A percentile compares a stretch with the other conserved stretches of the same genome.
These are phyloP conservation scores for Amazona ochrocephala DNA, from an alignment of 2,797 vertebrate species.

Conservation along the genomic window DNA sequence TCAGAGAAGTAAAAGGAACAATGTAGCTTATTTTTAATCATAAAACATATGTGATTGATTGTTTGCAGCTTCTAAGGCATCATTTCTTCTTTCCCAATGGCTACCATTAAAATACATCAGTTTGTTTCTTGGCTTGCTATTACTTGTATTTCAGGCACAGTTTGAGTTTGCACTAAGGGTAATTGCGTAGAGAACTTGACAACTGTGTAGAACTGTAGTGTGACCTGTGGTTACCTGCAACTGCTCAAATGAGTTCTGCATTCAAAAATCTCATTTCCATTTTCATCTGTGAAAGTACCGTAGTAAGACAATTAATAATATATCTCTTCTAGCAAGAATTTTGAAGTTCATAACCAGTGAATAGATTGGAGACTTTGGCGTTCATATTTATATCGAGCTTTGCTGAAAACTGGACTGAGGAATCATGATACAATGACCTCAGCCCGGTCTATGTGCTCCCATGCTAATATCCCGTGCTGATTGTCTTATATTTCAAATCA, in stretches of 20 bases:
- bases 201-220: not conserved
- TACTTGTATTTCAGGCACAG: not conserved
- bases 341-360: not conserved
- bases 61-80: not conserved
- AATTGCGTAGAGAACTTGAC: not conserved
- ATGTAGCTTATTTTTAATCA: not conserved
- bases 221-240: not conserved
- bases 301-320: not conserved
- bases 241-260: not conserved
- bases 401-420: not conserved
- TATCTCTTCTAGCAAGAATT: not conserved
- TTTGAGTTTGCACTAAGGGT: not conserved
- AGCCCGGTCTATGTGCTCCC: not conserved
- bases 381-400: not conserved
- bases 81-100: not conserved
- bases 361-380: not conserved
- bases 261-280: conserved; percentile 1
- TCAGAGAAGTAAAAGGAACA: not conserved
- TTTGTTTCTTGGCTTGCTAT: not conserved
- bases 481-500: not conserved
- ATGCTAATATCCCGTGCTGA: not conserved
- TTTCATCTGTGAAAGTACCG: not conserved
- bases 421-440: not conserved
- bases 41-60: not conserved
- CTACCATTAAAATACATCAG: not conserved